Percentiles rank a stretch among this genome's conserved stretches.
phyloP scores from a whole-genome alignment of 53 echinoderm and acorn worm genomes.

The Antedon mediterranea region DNA sequence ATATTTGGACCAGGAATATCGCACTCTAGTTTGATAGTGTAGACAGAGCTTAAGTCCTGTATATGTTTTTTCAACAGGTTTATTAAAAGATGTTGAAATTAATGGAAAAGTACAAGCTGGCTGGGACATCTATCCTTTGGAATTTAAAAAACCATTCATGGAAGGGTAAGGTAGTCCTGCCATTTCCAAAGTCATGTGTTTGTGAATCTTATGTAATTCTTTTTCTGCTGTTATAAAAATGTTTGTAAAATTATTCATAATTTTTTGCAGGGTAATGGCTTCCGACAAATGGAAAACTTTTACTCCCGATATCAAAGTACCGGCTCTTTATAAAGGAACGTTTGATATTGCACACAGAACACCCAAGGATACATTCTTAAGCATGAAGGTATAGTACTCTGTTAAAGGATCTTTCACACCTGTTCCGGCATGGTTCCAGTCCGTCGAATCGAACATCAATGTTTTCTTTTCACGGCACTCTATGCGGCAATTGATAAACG shows the following conservation, averaged over 20 bases:
- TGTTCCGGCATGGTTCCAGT: too few species aligned
- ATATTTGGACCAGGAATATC: too few species aligned
- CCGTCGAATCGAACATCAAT: too few species aligned
- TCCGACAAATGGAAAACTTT: slow-evolving; percentile 52
- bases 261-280: slow-evolving; percentile 28
- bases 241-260: too few species aligned
- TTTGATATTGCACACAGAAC: slow-evolving; percentile 29
- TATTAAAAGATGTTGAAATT: slow-evolving; percentile 51
- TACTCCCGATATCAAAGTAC: slow-evolving; percentile 29
- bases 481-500: too few species aligned
- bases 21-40: too few species aligned
- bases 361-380: slow-evolving; percentile 67
- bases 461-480: too few species aligned
- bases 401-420: too few species aligned
- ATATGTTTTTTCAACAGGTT: slow-evolving; percentile 28
- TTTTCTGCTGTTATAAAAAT: too few species aligned
- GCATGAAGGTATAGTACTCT: slow-evolving; percentile 81
- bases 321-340: slow-evolving; percentile 57
- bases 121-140: slow-evolving; percentile 93
- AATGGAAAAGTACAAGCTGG: slow-evolving; percentile 54
- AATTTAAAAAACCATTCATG: slow-evolving; percentile 71
- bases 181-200: too few species aligned
- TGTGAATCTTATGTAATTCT: too few species aligned
- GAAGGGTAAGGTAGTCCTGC: slow-evolving; percentile 99
- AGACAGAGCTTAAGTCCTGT: neutral